Base-by-base conservation (phyloP, 64 coral and sea anemone genomes). In the Dendronephthya gigantea region DNA sequence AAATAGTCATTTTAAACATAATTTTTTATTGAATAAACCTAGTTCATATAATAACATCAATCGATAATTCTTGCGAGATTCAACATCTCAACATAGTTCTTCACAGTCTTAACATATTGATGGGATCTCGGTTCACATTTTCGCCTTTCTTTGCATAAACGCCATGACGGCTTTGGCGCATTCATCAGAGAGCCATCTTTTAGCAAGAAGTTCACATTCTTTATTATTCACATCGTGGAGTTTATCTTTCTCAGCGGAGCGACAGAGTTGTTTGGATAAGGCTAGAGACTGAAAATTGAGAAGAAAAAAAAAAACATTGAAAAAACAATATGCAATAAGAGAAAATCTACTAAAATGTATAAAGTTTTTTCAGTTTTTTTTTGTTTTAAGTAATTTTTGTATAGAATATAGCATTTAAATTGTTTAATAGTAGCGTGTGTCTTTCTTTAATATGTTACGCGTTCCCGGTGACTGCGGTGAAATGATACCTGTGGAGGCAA, bases 171-270 rank as follows among this genome's bases (percentile, higher is more conserved):
- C 94, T 82, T 93, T 76, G 87, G 93, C 93, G 45, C 94, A 97
- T 84, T 97, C 94, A 9, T 97, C 94, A 0, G 94, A 97, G 41
- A 97, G 83, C 94, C 94, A 97, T 22, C 94, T 86, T 86, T 97
- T 82, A 83, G 90, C 91, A 38, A 97, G 36, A 13, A 97, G 86
- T 19, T 79, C 90, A 47, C 89, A 90, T 83, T 97, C 94, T 51
- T 90, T 83, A 43, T 97, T 86, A 43, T 97, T 97, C 39, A 91
- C 89, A 9, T 83, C 85, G 56, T 97, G 94, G 11, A 97, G 81
- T 10, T 76, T 50, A 25, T 89, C 65, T 82, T 83, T 93, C 12
- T 90, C 89, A n/a, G 94, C 82, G 39, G 89, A 90, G 38, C 94
- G 91, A 40, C 93, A 91, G 19, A 97, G 85, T 83, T 97, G 76